Base-by-base conservation (phyloP, 2,888 invertebrate species). In the Caenorhabditis auriculariae region DNA sequence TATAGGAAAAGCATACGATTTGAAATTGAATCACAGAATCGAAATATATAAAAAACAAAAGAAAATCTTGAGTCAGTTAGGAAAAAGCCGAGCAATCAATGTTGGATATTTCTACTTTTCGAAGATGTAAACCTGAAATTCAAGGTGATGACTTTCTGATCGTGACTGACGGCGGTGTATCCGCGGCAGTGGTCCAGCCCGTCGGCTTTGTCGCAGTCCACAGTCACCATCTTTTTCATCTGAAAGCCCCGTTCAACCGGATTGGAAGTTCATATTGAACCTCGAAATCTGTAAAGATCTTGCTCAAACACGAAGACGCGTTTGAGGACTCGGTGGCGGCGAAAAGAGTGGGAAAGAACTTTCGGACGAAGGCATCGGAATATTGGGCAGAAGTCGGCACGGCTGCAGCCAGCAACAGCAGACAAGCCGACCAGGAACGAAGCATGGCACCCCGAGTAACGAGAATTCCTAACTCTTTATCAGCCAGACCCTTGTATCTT, bases 291-390 rank as follows among this genome's bases (percentile, higher is more conserved):
- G 43, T 12, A 41, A 69, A 73, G 26, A 56, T 49, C 43, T 66
- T 59, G 17, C 60, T 46, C 19, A 73, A 24, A 44, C 74, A 74
- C 17, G 43, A 41, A 1, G 62, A 42, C 3, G 74, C 69, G 38
- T 67, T 43, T 29, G 54, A 54, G 15, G 61, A 63, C 23, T 74
- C 70, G 2, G 74, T 69, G 4, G 67, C 60, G 2, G 72, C 66
- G 19, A 66, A 59, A 4, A 74, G 44, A 0, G 62, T 60, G n/a
- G 71, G 57, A n/a, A 72, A 63, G 27, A 61, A 58, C n/a, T 59
- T 54, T 9, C 73, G 57, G n/a, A 57, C 64, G 47, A 66, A 72
- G 7, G 44, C 53, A 50, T 72, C 72, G 23, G 59, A 60, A 61
- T 60, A 72, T 9, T 51, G 38, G 28, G 48, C 60, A 42, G 58